Base-by-base conservation (phyloP, 1,140 invertebrate species). In the Dendrolimus punctatus region DNA sequence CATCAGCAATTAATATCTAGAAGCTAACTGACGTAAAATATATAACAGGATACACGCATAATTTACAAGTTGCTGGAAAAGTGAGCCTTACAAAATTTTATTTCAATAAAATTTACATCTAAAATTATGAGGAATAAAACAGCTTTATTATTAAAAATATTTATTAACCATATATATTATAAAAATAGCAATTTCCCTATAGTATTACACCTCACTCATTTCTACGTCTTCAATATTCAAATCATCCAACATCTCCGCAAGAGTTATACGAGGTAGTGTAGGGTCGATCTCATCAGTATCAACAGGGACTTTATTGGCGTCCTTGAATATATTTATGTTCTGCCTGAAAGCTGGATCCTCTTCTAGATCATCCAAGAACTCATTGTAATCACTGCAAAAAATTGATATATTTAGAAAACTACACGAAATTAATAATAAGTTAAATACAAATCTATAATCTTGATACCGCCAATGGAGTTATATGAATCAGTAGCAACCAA, bases 231-330 rank as follows among this genome's bases (percentile, higher is more conserved):
- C 92, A 42, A 96, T 91, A n/a, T 88, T 89, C 57, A 99, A 88
- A 87, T 99, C 98, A 60, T 99, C 97, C 55, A 99, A 86, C 98
- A 99, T 99, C 88, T 99, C 98, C 57, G 96, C 94, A 1, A 99
- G 89, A n/a, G 94, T 95, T 55, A 99, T 96, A 62, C 92, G 89
- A 3, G 97, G 98, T 8, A 92, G 76, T 39, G 88, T 91, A 4
- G 92, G 91, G 74, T 94, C 93, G 43, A 91, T 90, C 45, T 92
- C 88, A 69, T 94, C 91, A 38, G 87, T 77, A 74, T 95, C 93
- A 40, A 94, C 90, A 2, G 90, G 87, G 50, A 91, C 87, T 68
- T 93, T 93, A 53, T 85, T 89, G 5, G 72, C 68, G 69, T 95
- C 95, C 74, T 93, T 93, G 84, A 97, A 99, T 54, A 99, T 98